Conservation (phyloP, 2,797 vertebrate species). For the Micropoecilia bifurca region DNA sequence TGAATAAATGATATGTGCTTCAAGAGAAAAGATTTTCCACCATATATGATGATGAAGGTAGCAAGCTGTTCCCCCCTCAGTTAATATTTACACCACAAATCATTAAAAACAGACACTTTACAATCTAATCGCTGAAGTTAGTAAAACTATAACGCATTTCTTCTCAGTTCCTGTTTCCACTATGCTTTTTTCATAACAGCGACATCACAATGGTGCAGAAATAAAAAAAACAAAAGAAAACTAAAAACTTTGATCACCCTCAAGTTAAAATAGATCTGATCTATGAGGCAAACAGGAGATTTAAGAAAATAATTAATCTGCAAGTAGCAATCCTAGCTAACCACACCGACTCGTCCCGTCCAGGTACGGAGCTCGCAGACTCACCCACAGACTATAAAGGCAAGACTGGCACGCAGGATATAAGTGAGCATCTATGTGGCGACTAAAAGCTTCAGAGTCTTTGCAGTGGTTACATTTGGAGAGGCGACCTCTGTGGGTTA, state of each 20-base stretch:
- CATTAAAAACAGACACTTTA: constrained; percentile 64
- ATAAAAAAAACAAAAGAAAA: constrained; percentile 40
- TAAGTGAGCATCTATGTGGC: constrained; percentile 61
- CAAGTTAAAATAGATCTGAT: constrained; percentile 73
- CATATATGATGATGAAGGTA: constrained; percentile 76
- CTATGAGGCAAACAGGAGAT: constrained; percentile 71
- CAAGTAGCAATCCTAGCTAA: constrained; percentile 60
- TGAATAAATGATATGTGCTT: constrained; percentile 69
- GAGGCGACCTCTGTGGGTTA: constrained; percentile 42
- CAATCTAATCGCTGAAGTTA: constrained; percentile 64
- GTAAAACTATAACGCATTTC: constrained; percentile 75
- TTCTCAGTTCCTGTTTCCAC: constrained; percentile 64
- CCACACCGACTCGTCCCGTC: constrained; percentile 41
- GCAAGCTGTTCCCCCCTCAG: constrained; percentile 70
- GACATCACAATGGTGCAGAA: constrained; percentile 53
- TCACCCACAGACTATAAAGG: constrained; percentile 70
- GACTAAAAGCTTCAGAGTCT: constrained; percentile 56
- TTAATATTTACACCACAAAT: constrained; percentile 73
- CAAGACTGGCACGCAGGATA: constrained; percentile 75
- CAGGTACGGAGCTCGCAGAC: constrained; percentile 38
- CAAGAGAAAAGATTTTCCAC: constrained; percentile 37
- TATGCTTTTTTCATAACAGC: background rate
- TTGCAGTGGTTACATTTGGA: constrained; percentile 68
- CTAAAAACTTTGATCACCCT: constrained; percentile 64
- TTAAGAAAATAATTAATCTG: constrained; percentile 47